These are phyloP conservation scores for Nomada ferruginata DNA, from an alignment of 2,888 invertebrate genomes.

Conservation along the genomic window DNA sequence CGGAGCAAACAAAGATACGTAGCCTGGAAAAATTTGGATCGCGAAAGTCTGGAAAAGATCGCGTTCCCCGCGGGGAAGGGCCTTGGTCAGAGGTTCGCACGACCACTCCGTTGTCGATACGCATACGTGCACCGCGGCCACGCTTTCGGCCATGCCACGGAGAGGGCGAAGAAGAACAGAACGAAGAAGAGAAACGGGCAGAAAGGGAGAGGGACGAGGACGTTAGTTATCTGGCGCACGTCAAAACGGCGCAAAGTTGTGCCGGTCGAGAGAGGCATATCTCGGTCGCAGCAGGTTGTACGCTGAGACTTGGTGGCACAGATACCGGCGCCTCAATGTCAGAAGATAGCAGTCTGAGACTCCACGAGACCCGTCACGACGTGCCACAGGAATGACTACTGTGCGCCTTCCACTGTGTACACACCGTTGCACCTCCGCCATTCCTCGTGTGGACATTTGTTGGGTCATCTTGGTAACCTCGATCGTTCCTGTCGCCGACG, in stretches of 20 bases:
- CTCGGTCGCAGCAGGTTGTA: constrained; percentile 76
- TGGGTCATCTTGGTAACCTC: constrained; percentile 60
- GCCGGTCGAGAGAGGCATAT: constrained; percentile 73
- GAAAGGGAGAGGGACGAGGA: constrained; percentile 54
- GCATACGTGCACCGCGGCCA: not conserved
- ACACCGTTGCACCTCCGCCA: constrained; percentile 36
- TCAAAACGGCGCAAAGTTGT: constrained; percentile 81
- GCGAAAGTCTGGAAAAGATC: too few relatives aligned
- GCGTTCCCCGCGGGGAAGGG: not conserved
- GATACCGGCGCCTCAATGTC: constrained; percentile 80
- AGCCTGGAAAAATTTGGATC: not conserved
- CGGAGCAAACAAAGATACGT: too few relatives aligned
- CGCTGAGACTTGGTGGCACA: constrained; percentile 77
- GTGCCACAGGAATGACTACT: constrained; percentile 66
- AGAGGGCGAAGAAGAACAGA: not conserved
- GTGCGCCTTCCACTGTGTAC: constrained; percentile 43
- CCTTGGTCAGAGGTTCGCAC: constrained; percentile 10
- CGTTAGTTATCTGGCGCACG: constrained; percentile 77
- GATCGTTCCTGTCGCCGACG: constrained; percentile 42
- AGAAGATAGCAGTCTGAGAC: constrained; percentile 76
- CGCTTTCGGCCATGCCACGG: not conserved
- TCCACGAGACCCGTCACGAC: constrained; percentile 66
- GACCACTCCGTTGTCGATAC: constrained; percentile 9
- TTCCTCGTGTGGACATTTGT: constrained; percentile 43
- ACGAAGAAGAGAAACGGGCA: constrained; percentile 46